Percentiles rank a stretch among this genome's conserved stretches.
Conservation (phyloP, 2,113 vertebrate species). For the Gambusia affinis region DNA sequence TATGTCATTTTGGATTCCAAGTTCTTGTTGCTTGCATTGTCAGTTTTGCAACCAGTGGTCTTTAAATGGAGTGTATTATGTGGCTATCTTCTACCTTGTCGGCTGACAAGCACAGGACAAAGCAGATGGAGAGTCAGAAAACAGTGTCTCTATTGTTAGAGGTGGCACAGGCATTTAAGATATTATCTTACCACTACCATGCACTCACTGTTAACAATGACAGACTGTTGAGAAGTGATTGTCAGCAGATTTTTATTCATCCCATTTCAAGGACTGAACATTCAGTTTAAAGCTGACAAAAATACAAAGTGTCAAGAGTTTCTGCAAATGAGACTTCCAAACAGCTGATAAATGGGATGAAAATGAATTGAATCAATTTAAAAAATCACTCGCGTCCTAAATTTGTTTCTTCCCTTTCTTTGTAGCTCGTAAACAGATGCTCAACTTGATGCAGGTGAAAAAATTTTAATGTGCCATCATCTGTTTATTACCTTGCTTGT, state of each 20-base stretch:
- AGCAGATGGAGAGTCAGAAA: slow-evolving; percentile 52
- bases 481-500: slow-evolving; percentile 47
- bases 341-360: slow-evolving; percentile 31
- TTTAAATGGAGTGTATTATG: slow-evolving; percentile 49
- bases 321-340: slow-evolving; percentile 29
- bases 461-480: slow-evolving; percentile 9
- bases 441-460: slow-evolving; percentile 10
- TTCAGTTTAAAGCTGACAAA: slow-evolving; percentile 49
- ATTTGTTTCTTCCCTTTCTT: background rate
- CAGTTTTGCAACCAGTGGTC: slow-evolving; percentile 45
- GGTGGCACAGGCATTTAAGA: slow-evolving; percentile 70
- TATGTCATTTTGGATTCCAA: slow-evolving; percentile 46
- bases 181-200: slow-evolving; percentile 59
- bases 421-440: slow-evolving; percentile 9
- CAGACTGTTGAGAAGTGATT: slow-evolving; percentile 52
- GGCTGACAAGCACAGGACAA: slow-evolving; percentile 44
- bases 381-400: slow-evolving; percentile 21
- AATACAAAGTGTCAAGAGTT: slow-evolving; percentile 35
- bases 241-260: slow-evolving; percentile 52
- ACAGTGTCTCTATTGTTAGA: slow-evolving; percentile 74
- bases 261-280: slow-evolving; percentile 38
- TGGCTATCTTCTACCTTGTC: slow-evolving; percentile 52
- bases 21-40: slow-evolving; percentile 54
- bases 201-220: slow-evolving; percentile 68
- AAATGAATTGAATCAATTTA: slow-evolving; percentile 20